Percentiles rank a stretch among this genome's conserved stretches.
Conservation (phyloP, 2,888 invertebrate species). For the Philaethria dido region DNA sequence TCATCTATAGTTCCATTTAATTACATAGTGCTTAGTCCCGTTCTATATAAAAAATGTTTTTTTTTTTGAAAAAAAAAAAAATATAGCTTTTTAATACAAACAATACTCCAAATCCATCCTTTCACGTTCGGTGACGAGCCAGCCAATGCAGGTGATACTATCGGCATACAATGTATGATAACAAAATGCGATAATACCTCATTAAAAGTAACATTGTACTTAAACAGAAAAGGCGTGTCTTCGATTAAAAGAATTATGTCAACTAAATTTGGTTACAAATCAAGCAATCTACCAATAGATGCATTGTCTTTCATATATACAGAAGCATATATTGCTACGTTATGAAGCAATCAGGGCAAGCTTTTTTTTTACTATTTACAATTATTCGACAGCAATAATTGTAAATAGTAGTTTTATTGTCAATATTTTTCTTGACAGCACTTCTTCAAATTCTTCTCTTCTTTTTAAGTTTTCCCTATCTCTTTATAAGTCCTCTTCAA, state of each 20-base stretch:
- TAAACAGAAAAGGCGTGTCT: constrained; percentile 85
- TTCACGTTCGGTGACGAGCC: constrained; percentile 91
- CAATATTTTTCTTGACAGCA: constrained; percentile 35
- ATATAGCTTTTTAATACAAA: constrained; percentile 64
- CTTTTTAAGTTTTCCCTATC: constrained; percentile 13
- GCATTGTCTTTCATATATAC: constrained; percentile 89
- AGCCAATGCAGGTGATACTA: constrained; percentile 90
- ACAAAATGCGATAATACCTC: constrained; percentile 92
- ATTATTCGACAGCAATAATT: constrained; percentile 86
- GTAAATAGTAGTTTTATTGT: constrained; percentile 86
- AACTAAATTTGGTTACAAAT: constrained; percentile 84
- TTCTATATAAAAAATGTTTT: constrained; percentile 48
- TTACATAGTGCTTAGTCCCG: constrained; percentile 40
- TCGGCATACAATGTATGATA: constrained; percentile 89
- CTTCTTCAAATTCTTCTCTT: neutral
- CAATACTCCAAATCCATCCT: constrained; percentile 90
- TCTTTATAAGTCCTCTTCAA: neutral
- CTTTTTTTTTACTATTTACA: no score
- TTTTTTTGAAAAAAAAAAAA: constrained; percentile 27
- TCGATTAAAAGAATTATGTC: constrained; percentile 82
- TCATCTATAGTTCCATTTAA: constrained; percentile 56
- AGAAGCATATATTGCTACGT: constrained; percentile 91
- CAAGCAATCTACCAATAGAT: constrained; percentile 89
- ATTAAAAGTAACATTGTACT: constrained; percentile 89
- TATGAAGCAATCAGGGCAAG: constrained; percentile 86